Base-by-base conservation (phyloP, 2,113 vertebrate species). In the Eulemur macaco region DNA sequence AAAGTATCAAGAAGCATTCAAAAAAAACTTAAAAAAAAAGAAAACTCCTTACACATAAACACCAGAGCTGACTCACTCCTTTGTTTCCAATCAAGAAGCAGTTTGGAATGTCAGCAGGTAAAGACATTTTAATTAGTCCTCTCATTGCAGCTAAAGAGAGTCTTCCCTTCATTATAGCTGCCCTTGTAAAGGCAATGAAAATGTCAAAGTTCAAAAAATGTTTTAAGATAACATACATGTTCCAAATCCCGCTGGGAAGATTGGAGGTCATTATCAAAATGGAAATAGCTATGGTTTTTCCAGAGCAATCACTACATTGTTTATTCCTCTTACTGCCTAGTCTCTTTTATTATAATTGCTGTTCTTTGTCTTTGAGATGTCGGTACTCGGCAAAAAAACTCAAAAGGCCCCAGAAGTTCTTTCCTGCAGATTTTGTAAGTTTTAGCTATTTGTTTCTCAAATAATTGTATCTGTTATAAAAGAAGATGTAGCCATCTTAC, bases 311-410 rank as follows among this genome's bases (percentile, higher is more conserved):
- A 14, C 34, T 80, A 5, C 52, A 45, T 31, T 80, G 37, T 66
- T 95, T 81, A 89, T 93, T 88, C 50, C 21, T 96, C 42, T 95
- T 74, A 58, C 93, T 96, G 77, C 47, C 56, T 77, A 27, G 34
- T 91, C 47, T 84, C 60, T 82, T 97, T 91, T 42, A 95, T 96
- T 56, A 12, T 86, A 92, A 97, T 96, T 80, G 21, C 52, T 84
- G 5, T 64, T 94, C 54, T 58, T 94, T 42, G 64, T 29, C 92
- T 95, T 97, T 91, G 45, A 93, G 50, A 87, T 64, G 18, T 87
- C 31, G 9, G 20, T 74, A 21, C 34, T 82, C 5, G 27, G 21
- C 27, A 31, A 92, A 77, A 78, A 45, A 82, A 56, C 23, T 92
- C 86, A 66, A 66, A 96, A 89, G 34, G 15, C 42, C 21, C 54